Conservation (phyloP, 2,888 invertebrate species). For the Cylindroiulus punctatus region DNA sequence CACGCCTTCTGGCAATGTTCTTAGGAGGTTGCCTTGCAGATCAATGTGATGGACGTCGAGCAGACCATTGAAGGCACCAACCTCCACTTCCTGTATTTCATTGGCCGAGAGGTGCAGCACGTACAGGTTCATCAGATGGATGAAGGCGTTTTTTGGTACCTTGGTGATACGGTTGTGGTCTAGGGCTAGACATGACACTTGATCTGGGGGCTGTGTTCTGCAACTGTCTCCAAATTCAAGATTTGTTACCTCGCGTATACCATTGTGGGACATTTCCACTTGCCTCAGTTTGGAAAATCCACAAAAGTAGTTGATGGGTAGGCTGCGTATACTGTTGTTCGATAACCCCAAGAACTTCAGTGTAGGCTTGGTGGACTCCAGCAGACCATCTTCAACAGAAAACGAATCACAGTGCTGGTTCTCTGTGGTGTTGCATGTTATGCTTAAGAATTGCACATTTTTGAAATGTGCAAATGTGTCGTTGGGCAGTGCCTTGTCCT, state of each 20-base stretch:
- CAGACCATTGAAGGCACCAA: neutral
- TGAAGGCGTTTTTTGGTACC: neutral
- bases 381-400: neutral
- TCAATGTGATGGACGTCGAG: neutral
- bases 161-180: neutral
- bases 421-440: no score
- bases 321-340: neutral
- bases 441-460: neutral
- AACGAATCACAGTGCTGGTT: neutral
- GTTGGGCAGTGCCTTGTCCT: neutral
- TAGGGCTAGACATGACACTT: neutral
- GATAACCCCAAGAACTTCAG: neutral
- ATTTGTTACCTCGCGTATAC: neutral
- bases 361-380: neutral
- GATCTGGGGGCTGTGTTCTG: neutral
- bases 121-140: neutral
- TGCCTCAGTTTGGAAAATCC: neutral
- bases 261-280: neutral
- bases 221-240: neutral
- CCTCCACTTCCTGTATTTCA: neutral
- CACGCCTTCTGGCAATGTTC: neutral
- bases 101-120: neutral
- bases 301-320: neutral
- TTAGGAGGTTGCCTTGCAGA: neutral
- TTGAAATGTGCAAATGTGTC: neutral